Base-by-base conservation (phyloP, 2,113 vertebrate genomes). In the Callocephalon fimbriatum region DNA sequence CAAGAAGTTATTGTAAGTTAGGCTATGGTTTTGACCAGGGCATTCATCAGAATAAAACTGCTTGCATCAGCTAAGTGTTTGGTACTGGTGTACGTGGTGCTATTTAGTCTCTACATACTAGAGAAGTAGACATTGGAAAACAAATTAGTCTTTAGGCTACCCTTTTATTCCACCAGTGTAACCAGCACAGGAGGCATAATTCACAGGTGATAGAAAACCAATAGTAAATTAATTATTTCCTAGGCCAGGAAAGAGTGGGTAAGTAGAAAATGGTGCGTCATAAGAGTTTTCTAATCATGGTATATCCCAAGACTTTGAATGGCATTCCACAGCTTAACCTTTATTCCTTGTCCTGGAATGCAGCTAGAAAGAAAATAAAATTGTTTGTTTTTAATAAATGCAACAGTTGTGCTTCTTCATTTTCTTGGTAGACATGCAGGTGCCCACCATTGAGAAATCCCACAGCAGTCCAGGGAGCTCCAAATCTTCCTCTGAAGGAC, bases 381-480 rank as follows among this genome's bases (percentile, higher is more conserved):
- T 27, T 38, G 8, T 50, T 61, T 71, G n/a, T 5, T 63, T 82
- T 93, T 74, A 90, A 88, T 90, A 84, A 90, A 88, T 68, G 37
- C 97, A 61, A 62, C 68, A 87, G 63, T 95, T 91, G 20, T 76
- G 9, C 77, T 96, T 97, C 79, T 96, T 87, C 67, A 48, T 96
- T 90, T 96, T 66, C 66, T 94, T 74, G 94, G 86, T 98, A 99
- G 99, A 99, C 94, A 99, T 99, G 98, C 99, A 99, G 98, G 98
- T 99, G 92, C 94, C 99, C 88, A 99, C 99, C 97, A 99, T 99
- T 97, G 99, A 99, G 98, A 99, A 99, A 98, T 99, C 99, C 61
- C 99, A 99, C 97, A 99, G 99, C 98, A 99, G 99, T 92, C 99
- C 99, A 6, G 99, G 99, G 88, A 99, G 99, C 97, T 99, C 99